A percentile compares a stretch with the other conserved stretches of the same genome.
These are phyloP conservation scores for Egretta garzetta DNA, from an alignment of 2,113 vertebrate genomes.

Conservation along the genomic window DNA sequence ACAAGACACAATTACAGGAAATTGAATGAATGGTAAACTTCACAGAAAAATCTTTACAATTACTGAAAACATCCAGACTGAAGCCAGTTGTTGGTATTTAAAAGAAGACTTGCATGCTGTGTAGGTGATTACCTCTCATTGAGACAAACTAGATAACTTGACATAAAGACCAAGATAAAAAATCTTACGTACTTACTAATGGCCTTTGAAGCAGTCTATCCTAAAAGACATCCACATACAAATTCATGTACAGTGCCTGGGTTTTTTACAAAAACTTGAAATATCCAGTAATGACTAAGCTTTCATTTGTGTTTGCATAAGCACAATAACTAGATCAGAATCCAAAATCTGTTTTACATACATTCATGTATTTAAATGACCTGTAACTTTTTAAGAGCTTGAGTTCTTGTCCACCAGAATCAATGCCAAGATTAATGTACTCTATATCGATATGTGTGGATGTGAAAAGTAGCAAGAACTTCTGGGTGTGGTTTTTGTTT, in stretches of 20 bases:
- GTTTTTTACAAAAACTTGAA: not conserved
- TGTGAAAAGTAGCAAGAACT: not conserved
- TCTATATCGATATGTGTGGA: no score
- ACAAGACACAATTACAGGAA: not conserved
- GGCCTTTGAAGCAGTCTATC: not conserved
- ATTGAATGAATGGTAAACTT: not conserved
- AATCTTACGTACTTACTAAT: not conserved
- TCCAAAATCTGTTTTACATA: not conserved
- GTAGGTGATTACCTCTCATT: not conserved
- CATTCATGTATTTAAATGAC: not conserved
- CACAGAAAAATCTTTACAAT: not conserved
- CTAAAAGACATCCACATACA: not conserved
- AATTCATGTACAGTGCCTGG: not conserved
- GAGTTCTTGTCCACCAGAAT: not conserved
- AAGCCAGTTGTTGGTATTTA: not conserved
- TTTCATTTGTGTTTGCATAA: not conserved
- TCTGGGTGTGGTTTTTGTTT: not conserved
- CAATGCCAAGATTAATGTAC: not conserved
- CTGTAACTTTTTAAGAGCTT: not conserved
- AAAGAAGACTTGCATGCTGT: not conserved
- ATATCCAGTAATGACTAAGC: not conserved
- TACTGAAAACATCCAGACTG: not conserved
- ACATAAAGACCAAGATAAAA: not conserved
- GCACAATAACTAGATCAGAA: not conserved
- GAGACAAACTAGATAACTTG: not conserved